Evolutionary conservation across 1,140 invertebrate species (phyloP), one percentile per base, ranked within the genome.

Genomic region (Idris sp.): DNA sequence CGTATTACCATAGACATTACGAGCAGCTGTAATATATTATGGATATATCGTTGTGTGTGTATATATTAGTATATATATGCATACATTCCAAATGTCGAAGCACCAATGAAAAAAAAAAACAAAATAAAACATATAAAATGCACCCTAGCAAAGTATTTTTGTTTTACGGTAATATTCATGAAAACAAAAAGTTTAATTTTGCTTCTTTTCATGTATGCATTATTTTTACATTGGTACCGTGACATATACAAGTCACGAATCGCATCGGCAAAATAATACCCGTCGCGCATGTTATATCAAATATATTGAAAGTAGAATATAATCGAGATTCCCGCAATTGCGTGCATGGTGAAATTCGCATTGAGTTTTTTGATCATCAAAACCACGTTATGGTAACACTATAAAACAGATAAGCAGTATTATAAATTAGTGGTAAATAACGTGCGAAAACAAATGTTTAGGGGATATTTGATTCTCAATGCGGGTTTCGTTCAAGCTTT

Each of bases 21-120:
- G 48, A 59, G 71, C 56, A 74, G 54, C 71, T 74, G 71, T 74
- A 73, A 64, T 73, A 67, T 67, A 74, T 53, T 74, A 73, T 51
- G 41, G 43, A 56, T 67, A 48, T n/a, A 54, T 43, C 14, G 49
- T 56, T 40, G 40, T 40, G 41, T 54, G 13, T 53, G 28, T 46
- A 62, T 54, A 62, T 38, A 54, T 25, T 10, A 14, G 10, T 56
- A 53, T 61, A 74, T n/a, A n/a, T 61, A 56, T 41, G 19, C 35
- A 61, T 51, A 36, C 43, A 41, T 56, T 65, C 13, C 61, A 48
- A 40, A 15, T 16, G 61, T 4, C 69, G 11, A 48, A 7, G 36
- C 28, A 41, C 30, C 53, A 53, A 35, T 64, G 22, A 35, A 62
- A 69, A 14, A n/a, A 15, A 35, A 4, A 11, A 4, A 10, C 31